These are phyloP conservation scores for Balearica regulorum DNA, from an alignment of 2,797 vertebrate species.

Conservation along the genomic window DNA sequence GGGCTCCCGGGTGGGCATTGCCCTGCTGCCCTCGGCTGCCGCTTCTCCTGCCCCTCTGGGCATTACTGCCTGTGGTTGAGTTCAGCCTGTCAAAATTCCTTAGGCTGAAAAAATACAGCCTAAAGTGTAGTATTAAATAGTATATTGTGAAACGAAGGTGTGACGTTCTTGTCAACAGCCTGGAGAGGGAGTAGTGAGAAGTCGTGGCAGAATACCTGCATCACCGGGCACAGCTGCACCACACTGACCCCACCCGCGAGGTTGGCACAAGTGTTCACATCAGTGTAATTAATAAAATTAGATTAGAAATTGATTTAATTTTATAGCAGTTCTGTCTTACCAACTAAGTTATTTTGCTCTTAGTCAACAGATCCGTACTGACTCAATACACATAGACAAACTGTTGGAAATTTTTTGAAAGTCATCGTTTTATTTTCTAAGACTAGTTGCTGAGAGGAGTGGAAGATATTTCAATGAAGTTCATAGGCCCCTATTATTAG, in stretches of 20 bases:
- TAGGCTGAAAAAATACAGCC: background rate
- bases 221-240: fast-evolving
- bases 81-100: background rate
- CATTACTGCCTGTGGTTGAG: background rate
- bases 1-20: fast-evolving
- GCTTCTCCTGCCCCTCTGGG: background rate
- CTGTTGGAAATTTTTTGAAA: background rate
- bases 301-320: background rate
- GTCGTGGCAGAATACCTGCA: background rate
- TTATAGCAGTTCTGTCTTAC: background rate
- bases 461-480: background rate
- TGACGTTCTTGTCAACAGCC: background rate
- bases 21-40: background rate
- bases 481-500: background rate
- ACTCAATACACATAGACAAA: background rate
- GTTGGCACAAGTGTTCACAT: background rate
- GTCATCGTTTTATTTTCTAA: background rate
- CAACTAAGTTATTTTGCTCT: background rate
- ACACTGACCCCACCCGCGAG: fast-evolving
- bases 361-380: background rate
- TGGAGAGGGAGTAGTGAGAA: background rate
- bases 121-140: background rate
- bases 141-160: background rate
- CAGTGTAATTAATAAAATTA: too few species aligned
- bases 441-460: background rate